Evolutionary conservation across 2,888 invertebrate species (phyloP).

Genomic region (Geotrupes spiniger): DNA sequence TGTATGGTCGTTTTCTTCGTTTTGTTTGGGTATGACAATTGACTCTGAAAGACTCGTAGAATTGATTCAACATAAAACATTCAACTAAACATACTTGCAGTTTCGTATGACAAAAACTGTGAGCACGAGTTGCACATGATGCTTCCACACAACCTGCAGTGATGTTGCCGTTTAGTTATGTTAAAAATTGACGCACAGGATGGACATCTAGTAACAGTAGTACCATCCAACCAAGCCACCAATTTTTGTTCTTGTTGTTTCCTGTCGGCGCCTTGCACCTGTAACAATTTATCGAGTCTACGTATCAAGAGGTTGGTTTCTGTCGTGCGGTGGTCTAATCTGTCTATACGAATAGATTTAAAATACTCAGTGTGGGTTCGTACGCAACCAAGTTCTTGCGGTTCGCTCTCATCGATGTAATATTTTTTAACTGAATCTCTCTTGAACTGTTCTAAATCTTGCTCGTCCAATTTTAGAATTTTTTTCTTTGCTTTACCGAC

Average conservation of each 20-base stretch:
- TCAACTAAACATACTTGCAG: slow-evolving; percentile 64
- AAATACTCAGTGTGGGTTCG: slow-evolving; percentile 73
- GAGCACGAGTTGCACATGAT: slow-evolving; percentile 93
- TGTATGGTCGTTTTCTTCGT: slow-evolving; percentile 10
- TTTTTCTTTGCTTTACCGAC: slow-evolving; percentile 90
- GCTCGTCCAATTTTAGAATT: slow-evolving; percentile 73
- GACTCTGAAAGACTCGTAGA: slow-evolving; percentile 20
- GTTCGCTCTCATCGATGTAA: slow-evolving; percentile 53
- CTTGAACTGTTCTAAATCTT: slow-evolving; percentile 60
- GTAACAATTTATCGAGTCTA: slow-evolving; percentile 85
- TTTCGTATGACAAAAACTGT: slow-evolving; percentile 72
- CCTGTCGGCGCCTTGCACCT: slow-evolving; percentile 67
- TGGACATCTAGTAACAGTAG: slow-evolving; percentile 84
- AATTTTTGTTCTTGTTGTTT: slow-evolving; percentile 72
- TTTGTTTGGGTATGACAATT: slow-evolving; percentile 27
- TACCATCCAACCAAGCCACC: slow-evolving; percentile 93
- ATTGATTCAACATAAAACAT: not conserved
- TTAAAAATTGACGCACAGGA: slow-evolving; percentile 88
- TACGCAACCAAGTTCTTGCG: slow-evolving; percentile 64
- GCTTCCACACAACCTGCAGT: slow-evolving; percentile 92
- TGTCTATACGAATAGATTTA: slow-evolving; percentile 61
- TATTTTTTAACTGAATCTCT: slow-evolving; percentile 28
- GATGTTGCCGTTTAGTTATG: slow-evolving; percentile 86
- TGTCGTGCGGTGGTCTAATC: slow-evolving; percentile 84
- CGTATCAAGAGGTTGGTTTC: slow-evolving; percentile 96